phyloP scores from a whole-genome alignment of 2,113 vertebrate species.

The Siniperca chuatsi region DNA sequence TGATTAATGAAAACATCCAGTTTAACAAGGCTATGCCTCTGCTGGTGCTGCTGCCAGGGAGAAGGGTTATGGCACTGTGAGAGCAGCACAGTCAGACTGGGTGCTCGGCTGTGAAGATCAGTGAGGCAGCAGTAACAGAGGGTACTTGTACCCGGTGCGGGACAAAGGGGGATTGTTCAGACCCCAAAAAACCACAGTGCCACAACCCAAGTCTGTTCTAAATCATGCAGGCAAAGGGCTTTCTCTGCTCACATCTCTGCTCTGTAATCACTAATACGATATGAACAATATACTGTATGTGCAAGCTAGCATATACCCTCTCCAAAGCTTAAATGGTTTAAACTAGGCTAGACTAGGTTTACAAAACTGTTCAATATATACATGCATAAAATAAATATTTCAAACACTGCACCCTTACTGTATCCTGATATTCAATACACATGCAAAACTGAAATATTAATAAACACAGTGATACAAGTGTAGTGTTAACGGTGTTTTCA shows the following conservation, averaged over 20 bases:
- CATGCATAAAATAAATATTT: slow-evolving; percentile 19
- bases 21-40: slow-evolving; percentile 52
- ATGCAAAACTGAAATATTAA: not conserved
- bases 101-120: slow-evolving; percentile 58
- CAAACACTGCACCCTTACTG: not conserved
- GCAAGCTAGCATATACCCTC: not conserved
- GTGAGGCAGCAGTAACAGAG: slow-evolving; percentile 76
- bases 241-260: slow-evolving; percentile 47
- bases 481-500: not conserved
- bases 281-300: not conserved
- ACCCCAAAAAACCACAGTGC: slow-evolving; percentile 43
- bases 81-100: slow-evolving; percentile 47
- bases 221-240: slow-evolving; percentile 49
- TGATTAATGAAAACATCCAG: slow-evolving; percentile 57
- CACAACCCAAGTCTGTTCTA: slow-evolving; percentile 63
- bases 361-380: slow-evolving; percentile 6
- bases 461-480: not conserved
- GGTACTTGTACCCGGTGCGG: slow-evolving; percentile 67
- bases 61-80: slow-evolving; percentile 43
- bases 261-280: slow-evolving; percentile 30
- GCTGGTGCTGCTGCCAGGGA: slow-evolving; percentile 43
- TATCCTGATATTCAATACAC: slow-evolving; percentile 5
- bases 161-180: slow-evolving; percentile 79
- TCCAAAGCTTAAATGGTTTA: not conserved
- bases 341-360: not conserved